Evolutionary conservation across 2,113 vertebrate species (phyloP).

Genomic region (Furnarius figulus): DNA sequence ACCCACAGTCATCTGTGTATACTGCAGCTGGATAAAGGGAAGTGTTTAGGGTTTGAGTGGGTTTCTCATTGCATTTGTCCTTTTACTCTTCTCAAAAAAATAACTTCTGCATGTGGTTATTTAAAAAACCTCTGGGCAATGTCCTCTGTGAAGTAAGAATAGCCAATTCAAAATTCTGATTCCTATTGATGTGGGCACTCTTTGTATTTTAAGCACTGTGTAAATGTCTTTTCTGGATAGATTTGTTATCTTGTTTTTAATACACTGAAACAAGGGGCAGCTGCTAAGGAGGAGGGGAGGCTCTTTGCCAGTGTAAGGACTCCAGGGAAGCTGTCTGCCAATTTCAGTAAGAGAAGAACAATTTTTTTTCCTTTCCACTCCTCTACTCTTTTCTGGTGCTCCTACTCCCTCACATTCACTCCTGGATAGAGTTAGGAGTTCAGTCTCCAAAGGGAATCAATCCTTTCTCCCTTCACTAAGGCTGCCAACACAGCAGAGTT

Average conservation of each 20-base stretch:
- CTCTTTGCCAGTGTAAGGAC: neutral
- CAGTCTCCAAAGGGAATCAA: neutral
- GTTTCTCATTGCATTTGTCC: neutral
- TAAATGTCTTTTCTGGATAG: neutral
- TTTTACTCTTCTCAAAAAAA: neutral
- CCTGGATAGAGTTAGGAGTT: neutral
- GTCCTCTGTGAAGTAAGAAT: neutral
- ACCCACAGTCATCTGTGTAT: neutral
- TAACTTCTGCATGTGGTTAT: neutral
- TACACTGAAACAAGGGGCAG: neutral
- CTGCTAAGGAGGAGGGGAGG: conserved; percentile 21
- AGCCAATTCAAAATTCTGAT: neutral
- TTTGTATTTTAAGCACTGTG: neutral
- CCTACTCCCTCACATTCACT: neutral
- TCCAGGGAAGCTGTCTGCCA: neutral
- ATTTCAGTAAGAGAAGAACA: neutral
- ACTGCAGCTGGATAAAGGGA: neutral
- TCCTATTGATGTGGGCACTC: neutral
- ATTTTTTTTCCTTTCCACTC: neutral
- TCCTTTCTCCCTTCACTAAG: neutral
- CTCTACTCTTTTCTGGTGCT: neutral
- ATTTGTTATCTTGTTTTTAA: conserved; percentile 2
- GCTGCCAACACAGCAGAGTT: neutral
- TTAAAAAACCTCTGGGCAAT: neutral
- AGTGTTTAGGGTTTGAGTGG: neutral